Evolutionary conservation across 2,113 vertebrate genomes (phyloP).

Genomic region (Melanotaenia duboulayi): DNA sequence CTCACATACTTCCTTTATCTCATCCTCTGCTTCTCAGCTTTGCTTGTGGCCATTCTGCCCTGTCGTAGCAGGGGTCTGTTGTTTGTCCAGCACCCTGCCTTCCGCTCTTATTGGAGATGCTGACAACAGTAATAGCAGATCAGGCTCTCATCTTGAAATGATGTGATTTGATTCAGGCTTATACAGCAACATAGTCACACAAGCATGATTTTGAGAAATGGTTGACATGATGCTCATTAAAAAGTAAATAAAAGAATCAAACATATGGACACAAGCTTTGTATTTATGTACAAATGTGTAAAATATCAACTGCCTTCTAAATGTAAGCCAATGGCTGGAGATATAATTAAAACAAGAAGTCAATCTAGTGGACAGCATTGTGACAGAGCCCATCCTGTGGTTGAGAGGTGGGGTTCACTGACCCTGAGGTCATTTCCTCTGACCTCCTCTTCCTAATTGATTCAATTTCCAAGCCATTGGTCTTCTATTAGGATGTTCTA

Average conservation of each 20-base stretch:
- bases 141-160: slow-evolving; percentile 9
- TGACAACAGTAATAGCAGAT: slow-evolving; percentile 26
- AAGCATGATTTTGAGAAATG: background rate
- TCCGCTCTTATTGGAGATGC: background rate
- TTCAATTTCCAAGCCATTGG: slow-evolving; percentile 78
- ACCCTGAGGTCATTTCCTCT: slow-evolving; percentile 79
- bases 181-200: background rate
- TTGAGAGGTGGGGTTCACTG: slow-evolving; percentile 64
- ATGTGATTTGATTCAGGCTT: background rate
- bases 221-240: background rate
- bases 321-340: background rate
- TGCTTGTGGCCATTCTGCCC: slow-evolving; percentile 8
- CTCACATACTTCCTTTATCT: slow-evolving; percentile 60
- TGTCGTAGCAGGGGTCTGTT: slow-evolving; percentile 9
- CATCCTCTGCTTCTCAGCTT: slow-evolving; percentile 32
- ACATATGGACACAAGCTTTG: background rate
- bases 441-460: slow-evolving; percentile 82
- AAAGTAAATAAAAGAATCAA: background rate
- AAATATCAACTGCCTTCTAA: background rate
- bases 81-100: background rate
- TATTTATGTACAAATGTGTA: background rate
- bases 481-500: slow-evolving; percentile 72
- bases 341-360: slow-evolving; percentile 25
- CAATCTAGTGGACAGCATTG: slow-evolving; percentile 20
- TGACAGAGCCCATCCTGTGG: slow-evolving; percentile 69